Base-by-base conservation (phyloP, 2,888 invertebrate species). In the Mesochorus sp. region DNA sequence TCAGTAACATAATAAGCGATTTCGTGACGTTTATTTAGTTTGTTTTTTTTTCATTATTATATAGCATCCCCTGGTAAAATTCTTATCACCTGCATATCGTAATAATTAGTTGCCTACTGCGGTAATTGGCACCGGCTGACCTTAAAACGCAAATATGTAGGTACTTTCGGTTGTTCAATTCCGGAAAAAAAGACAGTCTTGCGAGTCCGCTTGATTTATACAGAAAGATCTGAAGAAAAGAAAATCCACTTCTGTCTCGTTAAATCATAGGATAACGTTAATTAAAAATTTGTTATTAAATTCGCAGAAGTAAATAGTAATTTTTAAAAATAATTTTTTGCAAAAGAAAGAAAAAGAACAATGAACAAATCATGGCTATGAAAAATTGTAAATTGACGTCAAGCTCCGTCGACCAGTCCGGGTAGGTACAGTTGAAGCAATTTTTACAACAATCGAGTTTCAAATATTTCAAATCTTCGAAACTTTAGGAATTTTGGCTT, bases 21-120 rank as follows among this genome's bases (percentile, higher is more conserved):
- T n/a, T n/a, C n/a, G n/a, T n/a, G n/a, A n/a, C n/a, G n/a, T n/a
- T n/a, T n/a, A n/a, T n/a, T n/a, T n/a, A n/a, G n/a, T n/a, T n/a
- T n/a, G n/a, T n/a, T n/a, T 42, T 3, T 2, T 10, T 17, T 3
- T 5, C 39, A 26, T 42, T 17, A 26, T 39, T 4, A 39, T n/a
- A n/a, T n/a, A n/a, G n/a, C n/a, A n/a, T n/a, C n/a, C 24, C n/a
- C 2, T n/a, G 24, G 4, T 37, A n/a, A 12, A 55, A 34, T 55
- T 12, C 47, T 57, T 68, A 57, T 70, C 57, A 24, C 1, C 26
- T 42, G 6, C 14, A 19, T 68, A 44, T 70, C 57, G 57, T 19
- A 21, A 4, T 5, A n/a, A 10, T 17, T 70, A 57, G 47, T 70
- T 70, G 34, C 37, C 34, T 17, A 12, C 28, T 31, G n/a, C n/a